These are phyloP conservation scores for Urophycis tenuis DNA, from an alignment of 2,797 vertebrate species.

Conservation along the genomic window DNA sequence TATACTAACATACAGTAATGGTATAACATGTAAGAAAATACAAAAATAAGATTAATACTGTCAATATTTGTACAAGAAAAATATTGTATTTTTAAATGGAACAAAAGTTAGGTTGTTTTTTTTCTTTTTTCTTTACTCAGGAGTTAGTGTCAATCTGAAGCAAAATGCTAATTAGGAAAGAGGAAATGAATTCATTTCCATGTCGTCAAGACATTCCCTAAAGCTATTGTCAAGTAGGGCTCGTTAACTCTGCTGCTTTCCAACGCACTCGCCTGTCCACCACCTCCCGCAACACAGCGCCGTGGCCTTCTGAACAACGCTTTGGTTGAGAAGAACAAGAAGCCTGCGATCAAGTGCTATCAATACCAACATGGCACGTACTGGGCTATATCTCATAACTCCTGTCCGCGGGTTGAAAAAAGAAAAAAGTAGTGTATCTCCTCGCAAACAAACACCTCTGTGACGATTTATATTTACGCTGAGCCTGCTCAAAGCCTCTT, in stretches of 20 bases:
- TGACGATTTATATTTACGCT: slow-evolving; percentile 80
- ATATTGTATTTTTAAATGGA: slow-evolving; percentile 81
- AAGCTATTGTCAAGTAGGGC: slow-evolving; percentile 72
- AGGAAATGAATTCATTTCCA: slow-evolving; percentile 68
- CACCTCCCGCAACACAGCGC: slow-evolving; percentile 77
- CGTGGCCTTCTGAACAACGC: slow-evolving; percentile 79
- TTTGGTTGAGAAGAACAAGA: slow-evolving; percentile 85
- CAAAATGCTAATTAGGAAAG: slow-evolving; percentile 68
- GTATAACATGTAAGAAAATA: slow-evolving; percentile 99
- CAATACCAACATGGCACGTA: slow-evolving; percentile 87
- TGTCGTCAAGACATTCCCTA: slow-evolving; percentile 78
- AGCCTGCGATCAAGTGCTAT: slow-evolving; percentile 74
- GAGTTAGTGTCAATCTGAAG: slow-evolving; percentile 76
- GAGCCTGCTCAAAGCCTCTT: slow-evolving; percentile 94
- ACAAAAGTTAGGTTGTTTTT: slow-evolving; percentile 56
- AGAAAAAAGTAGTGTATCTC: slow-evolving; percentile 76
- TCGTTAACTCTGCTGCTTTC: slow-evolving; percentile 58
- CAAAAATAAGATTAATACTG: slow-evolving; percentile 99
- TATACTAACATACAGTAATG: slow-evolving; percentile 95
- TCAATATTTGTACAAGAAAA: slow-evolving; percentile 98
- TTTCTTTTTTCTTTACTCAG: slow-evolving; percentile 37
- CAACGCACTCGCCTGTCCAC: slow-evolving; percentile 50
- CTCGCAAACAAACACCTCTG: slow-evolving; percentile 75
- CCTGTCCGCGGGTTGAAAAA: slow-evolving; percentile 73
- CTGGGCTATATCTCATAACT: slow-evolving; percentile 75